Evolutionary conservation across 2,113 vertebrate species (phyloP).

Genomic region (Protobothrops flavoviridis): DNA sequence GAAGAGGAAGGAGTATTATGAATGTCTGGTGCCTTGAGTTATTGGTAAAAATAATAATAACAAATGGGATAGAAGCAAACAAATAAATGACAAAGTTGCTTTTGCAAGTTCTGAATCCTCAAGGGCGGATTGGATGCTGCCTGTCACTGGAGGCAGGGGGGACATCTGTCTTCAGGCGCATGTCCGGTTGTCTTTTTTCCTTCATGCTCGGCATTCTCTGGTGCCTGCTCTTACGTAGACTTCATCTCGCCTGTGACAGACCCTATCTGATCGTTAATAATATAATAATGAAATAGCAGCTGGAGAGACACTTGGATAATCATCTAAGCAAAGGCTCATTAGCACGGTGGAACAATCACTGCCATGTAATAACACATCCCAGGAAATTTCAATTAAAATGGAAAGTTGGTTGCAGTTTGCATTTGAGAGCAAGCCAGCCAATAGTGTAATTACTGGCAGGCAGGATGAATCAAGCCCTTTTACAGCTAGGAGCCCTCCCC

Average conservation of each 20-base stretch:
- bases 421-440: conserved; percentile 60
- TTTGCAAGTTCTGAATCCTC: neutral
- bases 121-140: neutral
- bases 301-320: conserved; percentile 80
- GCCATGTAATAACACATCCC: conserved; percentile 78
- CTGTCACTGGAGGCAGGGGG: neutral
- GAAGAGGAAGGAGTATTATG: neutral
- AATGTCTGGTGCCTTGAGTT: neutral
- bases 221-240: conserved; percentile 49
- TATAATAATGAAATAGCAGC: conserved; percentile 74
- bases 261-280: conserved; percentile 79
- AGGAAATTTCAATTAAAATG: conserved; percentile 82
- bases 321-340: conserved; percentile 77
- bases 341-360: conserved; percentile 72
- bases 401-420: conserved; percentile 73
- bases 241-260: conserved; percentile 65
- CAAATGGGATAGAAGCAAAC: neutral
- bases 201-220: conserved; percentile 5
- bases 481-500: conserved; percentile 51
- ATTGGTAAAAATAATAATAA: neutral
- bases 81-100: neutral
- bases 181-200: conserved; percentile 33
- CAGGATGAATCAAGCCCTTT: conserved; percentile 54
- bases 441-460: conserved; percentile 70
- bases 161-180: neutral